Conservation (phyloP, 2,113 vertebrate genomes). For the Suncus etruscus region DNA sequence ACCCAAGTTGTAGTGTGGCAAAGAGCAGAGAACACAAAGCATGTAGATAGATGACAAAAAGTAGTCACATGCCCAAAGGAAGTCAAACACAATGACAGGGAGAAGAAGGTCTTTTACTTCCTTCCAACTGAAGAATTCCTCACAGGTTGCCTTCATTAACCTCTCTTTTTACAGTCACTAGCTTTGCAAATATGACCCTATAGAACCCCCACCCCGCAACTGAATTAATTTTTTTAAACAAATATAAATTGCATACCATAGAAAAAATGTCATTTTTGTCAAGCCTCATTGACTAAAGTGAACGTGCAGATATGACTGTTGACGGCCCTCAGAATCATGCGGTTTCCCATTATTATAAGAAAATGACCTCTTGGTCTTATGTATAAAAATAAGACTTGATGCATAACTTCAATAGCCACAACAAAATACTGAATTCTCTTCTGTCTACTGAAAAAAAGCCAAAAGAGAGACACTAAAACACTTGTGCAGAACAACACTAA, state of each 20-base stretch:
- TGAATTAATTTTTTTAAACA: not conserved
- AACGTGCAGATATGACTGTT: too few species aligned
- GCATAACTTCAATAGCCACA: not conserved
- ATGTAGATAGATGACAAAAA: not conserved
- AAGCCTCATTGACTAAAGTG: not conserved
- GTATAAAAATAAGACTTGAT: not conserved
- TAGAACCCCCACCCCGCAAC: not conserved
- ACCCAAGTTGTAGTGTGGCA: accelerated
- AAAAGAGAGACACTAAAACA: not conserved
- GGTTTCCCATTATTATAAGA: not conserved
- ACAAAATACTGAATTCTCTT: not conserved
- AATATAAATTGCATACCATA: not conserved
- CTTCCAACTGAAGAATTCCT: not conserved
- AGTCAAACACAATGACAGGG: not conserved
- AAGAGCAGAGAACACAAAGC: not conserved
- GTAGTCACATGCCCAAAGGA: accelerated
- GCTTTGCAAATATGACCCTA: not conserved
- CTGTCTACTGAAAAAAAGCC: not conserved
- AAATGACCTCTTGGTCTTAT: not conserved
- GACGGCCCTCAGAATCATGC: too few species aligned
- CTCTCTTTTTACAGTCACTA: not conserved
- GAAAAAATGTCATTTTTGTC: not conserved
- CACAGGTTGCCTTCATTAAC: not conserved
- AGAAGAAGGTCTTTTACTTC: not conserved
- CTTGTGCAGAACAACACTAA: not conserved